Evolutionary conservation across 1,140 invertebrate genomes (phyloP).

Genomic region (Coptotermes formosanus): DNA sequence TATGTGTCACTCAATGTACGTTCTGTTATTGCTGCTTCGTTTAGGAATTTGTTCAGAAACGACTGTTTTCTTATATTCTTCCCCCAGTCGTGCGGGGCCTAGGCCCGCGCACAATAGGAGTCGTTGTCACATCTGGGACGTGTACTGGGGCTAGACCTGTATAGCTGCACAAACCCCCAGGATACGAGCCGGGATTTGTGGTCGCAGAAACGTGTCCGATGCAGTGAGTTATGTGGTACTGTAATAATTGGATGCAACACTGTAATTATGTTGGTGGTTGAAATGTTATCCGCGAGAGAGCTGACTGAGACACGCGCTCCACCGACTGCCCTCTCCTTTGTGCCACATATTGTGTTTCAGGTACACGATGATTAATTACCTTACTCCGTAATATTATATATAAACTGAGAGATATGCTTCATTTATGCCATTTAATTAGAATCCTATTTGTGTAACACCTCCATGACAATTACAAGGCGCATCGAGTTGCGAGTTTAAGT

Average conservation of each 20-base stretch:
- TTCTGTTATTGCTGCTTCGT: no score
- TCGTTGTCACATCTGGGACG: no score
- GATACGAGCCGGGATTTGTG: background rate
- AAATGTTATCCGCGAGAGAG: background rate
- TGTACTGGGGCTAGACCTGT: no score
- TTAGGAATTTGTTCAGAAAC: no score
- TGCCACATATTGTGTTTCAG: background rate
- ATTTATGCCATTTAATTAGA: background rate
- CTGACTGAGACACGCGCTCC: background rate
- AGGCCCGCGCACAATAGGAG: no score
- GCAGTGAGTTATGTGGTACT: background rate
- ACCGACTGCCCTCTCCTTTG: background rate
- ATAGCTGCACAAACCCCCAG: no score
- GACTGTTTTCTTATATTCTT: no score
- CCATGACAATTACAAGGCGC: background rate
- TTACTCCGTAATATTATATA: background rate
- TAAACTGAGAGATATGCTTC: background rate
- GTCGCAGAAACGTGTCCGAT: background rate
- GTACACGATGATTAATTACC: background rate
- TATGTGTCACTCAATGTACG: no score
- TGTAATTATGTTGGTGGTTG: background rate
- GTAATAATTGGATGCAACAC: background rate
- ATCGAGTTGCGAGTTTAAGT: background rate
- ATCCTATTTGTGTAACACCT: background rate
- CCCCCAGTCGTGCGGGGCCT: no score